A percentile compares a stretch with the other conserved stretches of the same genome.
These are phyloP conservation scores for Crax fasciolata DNA, from an alignment of 2,797 vertebrate genomes.

Conservation along the genomic window DNA sequence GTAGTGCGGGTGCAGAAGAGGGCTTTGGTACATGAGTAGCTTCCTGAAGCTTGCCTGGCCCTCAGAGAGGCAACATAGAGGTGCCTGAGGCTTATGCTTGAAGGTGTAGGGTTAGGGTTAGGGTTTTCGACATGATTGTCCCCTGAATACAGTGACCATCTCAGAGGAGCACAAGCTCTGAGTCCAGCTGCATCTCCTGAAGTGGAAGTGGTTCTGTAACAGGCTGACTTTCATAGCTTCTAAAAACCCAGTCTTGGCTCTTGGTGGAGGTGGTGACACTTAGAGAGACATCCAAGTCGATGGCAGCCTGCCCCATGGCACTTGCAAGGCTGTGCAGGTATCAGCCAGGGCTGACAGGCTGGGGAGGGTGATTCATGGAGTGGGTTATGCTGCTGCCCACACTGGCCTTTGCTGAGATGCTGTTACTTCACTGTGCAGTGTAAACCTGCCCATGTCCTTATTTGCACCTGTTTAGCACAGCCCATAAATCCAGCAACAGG, in stretches of 20 bases:
- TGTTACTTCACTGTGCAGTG: not conserved
- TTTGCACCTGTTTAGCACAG: not conserved
- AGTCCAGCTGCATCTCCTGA: not conserved
- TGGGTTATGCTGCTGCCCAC: not conserved
- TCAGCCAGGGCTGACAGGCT: not conserved
- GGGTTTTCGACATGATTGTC: not conserved
- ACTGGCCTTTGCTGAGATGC: not conserved
- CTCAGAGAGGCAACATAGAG: not conserved
- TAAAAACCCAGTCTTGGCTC: not conserved
- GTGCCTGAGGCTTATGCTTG: not conserved
- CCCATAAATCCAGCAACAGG: rapidly evolving
- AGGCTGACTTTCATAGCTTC: not conserved
- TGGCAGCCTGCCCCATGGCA: not conserved
- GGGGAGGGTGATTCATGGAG: not conserved
- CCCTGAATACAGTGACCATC: too few relatives aligned
- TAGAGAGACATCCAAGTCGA: rapidly evolving
- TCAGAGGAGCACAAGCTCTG: not conserved
- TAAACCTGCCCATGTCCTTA: not conserved
- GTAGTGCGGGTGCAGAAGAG: not conserved
- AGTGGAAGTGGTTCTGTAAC: not conserved
- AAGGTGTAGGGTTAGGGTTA: too few relatives aligned
- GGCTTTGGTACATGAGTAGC: not conserved
- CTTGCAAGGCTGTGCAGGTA: not conserved
- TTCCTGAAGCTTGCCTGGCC: not conserved
- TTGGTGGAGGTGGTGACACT: not conserved